These are phyloP conservation scores for Eulemur coronatus DNA, from an alignment of 2,797 vertebrate species.

Conservation along the genomic window DNA sequence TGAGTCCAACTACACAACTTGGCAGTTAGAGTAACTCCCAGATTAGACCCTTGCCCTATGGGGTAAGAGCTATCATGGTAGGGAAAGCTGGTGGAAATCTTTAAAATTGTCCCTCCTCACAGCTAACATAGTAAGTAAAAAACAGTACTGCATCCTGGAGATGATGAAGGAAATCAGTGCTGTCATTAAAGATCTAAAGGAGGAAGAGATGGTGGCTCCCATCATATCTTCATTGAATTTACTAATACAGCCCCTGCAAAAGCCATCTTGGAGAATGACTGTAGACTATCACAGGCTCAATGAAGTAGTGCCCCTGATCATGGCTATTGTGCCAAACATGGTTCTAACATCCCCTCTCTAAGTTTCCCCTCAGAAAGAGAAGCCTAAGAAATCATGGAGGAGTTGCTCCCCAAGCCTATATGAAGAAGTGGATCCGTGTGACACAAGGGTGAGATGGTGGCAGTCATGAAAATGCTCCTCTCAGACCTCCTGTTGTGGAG, in stretches of 20 bases:
- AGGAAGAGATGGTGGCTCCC: background rate
- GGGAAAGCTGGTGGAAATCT: background rate
- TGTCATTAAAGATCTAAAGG: background rate
- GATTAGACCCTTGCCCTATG: background rate
- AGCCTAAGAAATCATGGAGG: background rate
- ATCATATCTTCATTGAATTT: background rate
- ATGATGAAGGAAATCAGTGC: background rate
- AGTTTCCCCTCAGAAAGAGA: background rate
- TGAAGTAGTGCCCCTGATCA: background rate
- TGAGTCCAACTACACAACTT: background rate
- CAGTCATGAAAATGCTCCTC: background rate
- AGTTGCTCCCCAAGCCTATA: background rate
- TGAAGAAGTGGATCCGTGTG: background rate
- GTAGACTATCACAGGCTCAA: background rate
- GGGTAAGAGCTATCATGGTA: background rate
- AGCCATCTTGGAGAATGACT: background rate
- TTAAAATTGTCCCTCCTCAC: background rate
- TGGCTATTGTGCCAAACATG: background rate
- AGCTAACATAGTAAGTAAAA: background rate
- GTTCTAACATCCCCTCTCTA: background rate
- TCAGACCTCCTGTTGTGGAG: background rate
- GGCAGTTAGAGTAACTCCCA: background rate
- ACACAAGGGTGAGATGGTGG: background rate
- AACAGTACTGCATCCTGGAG: background rate
- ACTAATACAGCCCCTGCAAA: background rate